Conservation (phyloP, 2,797 vertebrate genomes). For the Oreochromis mossambicus region DNA sequence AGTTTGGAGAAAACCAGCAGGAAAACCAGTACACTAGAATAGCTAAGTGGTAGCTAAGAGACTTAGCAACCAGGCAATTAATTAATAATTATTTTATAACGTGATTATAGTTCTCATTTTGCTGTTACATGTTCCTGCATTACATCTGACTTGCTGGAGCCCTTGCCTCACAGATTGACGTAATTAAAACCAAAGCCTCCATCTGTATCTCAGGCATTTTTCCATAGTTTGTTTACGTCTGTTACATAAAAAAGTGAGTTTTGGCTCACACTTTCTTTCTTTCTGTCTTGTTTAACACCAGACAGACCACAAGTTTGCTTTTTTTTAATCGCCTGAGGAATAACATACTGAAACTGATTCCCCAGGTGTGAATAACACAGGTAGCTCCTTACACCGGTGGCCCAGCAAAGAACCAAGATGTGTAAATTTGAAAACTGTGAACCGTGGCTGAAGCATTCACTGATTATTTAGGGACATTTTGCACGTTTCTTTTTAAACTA, state of each 20-base stretch:
- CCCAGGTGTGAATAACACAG: neutral
- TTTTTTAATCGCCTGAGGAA: neutral
- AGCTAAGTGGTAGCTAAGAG: neutral
- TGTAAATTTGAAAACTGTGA: neutral
- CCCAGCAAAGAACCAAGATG: neutral
- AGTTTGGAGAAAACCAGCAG: neutral
- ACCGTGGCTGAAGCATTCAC: neutral
- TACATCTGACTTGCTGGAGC: neutral
- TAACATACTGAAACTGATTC: neutral
- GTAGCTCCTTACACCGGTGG: neutral
- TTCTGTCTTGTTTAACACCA: neutral
- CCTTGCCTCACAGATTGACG: neutral
- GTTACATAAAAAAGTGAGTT: neutral
- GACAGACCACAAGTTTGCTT: neutral
- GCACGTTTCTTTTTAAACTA: neutral
- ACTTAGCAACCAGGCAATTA: neutral
- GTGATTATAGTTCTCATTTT: neutral
- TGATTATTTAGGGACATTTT: neutral
- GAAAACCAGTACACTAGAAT: neutral
- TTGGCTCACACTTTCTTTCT: neutral
- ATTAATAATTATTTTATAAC: neutral
- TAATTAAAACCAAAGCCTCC: slow-evolving; percentile 5
- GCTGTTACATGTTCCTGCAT: neutral
- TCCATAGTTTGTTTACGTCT: neutral
- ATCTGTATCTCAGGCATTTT: neutral